Evolutionary conservation across 2,113 vertebrate species (phyloP).

Genomic region (Marcusenius ussheri): DNA sequence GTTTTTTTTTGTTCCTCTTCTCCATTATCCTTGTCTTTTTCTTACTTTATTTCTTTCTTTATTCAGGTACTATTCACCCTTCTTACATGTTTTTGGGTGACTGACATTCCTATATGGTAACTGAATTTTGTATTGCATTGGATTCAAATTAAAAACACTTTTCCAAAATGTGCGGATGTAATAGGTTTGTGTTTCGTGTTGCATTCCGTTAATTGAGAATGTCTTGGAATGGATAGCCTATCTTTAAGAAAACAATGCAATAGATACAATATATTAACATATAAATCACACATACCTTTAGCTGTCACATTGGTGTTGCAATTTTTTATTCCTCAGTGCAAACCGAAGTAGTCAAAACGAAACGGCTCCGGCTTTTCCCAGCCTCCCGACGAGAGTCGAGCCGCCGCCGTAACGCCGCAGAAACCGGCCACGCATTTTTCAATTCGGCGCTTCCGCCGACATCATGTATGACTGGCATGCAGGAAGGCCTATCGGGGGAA

Average conservation of each 20-base stretch:
- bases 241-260: background rate
- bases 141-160: background rate
- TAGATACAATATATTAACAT: background rate
- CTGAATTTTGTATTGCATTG: background rate
- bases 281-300: constrained; percentile 49
- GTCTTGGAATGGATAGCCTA: background rate
- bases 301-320: constrained; percentile 48
- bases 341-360: constrained; percentile 53
- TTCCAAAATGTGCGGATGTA: background rate
- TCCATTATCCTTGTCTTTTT: background rate
- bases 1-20: background rate
- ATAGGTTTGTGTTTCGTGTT: background rate
- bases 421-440: background rate
- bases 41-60: no score
- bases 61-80: no score
- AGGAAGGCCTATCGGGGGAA: background rate
- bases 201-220: background rate
- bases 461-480: background rate
- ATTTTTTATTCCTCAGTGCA: constrained; percentile 44
- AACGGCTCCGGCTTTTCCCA: constrained; percentile 17
- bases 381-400: constrained; percentile 33
- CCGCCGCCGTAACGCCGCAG: background rate
- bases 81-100: no score
- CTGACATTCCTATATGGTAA: background rate
- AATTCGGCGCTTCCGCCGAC: background rate